Evolutionary conservation across 2,797 vertebrate genomes (phyloP).

Genomic region (Pipistrellus pygmaeus): DNA sequence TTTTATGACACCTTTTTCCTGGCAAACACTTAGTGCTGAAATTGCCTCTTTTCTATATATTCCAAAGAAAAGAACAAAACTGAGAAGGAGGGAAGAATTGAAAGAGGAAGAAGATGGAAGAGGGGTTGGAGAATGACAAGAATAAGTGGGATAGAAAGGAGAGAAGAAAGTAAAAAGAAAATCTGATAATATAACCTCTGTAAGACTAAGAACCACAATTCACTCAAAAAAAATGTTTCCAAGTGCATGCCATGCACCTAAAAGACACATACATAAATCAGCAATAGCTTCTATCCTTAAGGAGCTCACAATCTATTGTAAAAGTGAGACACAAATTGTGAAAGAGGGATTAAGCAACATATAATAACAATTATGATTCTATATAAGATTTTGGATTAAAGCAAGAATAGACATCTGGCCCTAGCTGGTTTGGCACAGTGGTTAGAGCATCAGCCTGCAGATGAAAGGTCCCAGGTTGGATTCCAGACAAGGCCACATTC

Average conservation of each 20-base stretch:
- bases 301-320: not conserved
- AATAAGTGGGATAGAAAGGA: not conserved
- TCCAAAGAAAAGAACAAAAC: not conserved
- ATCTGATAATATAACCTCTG: not conserved
- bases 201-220: conserved; percentile 3
- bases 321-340: not conserved
- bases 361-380: conserved; percentile 23
- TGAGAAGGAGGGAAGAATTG: not conserved
- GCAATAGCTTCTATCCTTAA: not conserved
- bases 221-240: not conserved
- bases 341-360: not conserved
- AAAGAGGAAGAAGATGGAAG: not conserved
- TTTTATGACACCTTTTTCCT: not conserved
- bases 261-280: conserved; percentile 28
- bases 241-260: not conserved
- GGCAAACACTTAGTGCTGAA: not conserved
- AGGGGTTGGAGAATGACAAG: not conserved
- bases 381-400: not conserved
- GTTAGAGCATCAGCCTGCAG: no score
- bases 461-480: no score
- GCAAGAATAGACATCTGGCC: not conserved
- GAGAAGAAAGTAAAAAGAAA: not conserved
- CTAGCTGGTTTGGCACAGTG: no score
- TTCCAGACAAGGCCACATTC: no score
- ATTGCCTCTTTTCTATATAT: not conserved